Percentiles rank a stretch among this genome's conserved stretches.
Evolutionary conservation across 2,113 vertebrate species (phyloP).

Genomic region (Stegostoma tigrinum): DNA sequence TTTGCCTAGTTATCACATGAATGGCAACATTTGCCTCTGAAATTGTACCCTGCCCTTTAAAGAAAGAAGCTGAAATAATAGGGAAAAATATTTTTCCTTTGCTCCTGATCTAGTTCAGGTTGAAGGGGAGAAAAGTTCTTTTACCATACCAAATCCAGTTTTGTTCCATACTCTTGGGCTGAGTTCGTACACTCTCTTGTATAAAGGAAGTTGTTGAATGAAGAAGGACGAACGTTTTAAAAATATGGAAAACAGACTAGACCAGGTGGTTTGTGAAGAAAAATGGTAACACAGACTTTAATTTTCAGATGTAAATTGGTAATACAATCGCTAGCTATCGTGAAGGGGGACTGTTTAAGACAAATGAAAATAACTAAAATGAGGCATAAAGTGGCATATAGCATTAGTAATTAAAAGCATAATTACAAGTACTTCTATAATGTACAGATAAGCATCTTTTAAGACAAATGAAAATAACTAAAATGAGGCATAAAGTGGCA

Average conservation of each 20-base stretch:
- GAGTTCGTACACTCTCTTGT: neutral
- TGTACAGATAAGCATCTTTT: neutral
- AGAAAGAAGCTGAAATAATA: neutral
- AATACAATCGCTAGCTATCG: neutral
- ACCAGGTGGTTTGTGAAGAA: neutral
- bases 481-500: neutral
- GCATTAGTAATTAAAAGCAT: neutral
- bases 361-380: neutral
- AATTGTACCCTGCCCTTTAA: neutral
- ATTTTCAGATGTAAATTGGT: neutral
- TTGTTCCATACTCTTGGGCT: neutral
- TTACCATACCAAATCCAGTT: too few relatives aligned
- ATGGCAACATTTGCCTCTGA: neutral
- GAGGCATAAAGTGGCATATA: neutral
- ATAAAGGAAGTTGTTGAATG: neutral
- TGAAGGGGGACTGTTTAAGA: neutral
- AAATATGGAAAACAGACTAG: neutral
- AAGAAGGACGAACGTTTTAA: neutral
- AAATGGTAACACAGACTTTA: neutral
- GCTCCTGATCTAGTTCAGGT: neutral
- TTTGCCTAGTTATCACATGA: neutral
- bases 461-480: neutral
- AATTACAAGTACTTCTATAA: neutral
- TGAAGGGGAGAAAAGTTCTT: neutral
- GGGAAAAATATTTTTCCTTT: neutral